These are phyloP conservation scores for Hemicentrotus pulcherrimus DNA, from an alignment of 35 echinoderm and acorn worm species.

Conservation along the genomic window DNA sequence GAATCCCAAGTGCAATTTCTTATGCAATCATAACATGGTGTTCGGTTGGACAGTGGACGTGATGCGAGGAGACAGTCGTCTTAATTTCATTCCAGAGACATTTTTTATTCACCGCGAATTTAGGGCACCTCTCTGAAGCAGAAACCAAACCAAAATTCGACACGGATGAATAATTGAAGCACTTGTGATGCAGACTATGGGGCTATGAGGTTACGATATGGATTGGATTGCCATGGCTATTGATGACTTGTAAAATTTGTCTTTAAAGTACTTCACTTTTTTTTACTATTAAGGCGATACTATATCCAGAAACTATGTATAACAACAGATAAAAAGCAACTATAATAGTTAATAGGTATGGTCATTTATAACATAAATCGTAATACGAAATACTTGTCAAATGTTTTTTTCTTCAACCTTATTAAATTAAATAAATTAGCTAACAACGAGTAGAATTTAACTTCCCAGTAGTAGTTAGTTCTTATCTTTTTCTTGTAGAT, in stretches of 20 bases:
- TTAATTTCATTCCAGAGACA: background rate
- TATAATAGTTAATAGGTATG: too few relatives aligned
- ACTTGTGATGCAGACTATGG: background rate
- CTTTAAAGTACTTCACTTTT: background rate
- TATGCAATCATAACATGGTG: background rate
- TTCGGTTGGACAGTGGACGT: background rate
- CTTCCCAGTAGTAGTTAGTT: too few relatives aligned
- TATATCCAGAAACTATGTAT: too few relatives aligned
- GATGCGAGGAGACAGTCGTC: background rate
- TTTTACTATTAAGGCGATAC: background rate
- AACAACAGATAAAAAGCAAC: too few relatives aligned
- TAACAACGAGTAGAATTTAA: too few relatives aligned
- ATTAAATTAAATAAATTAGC: too few relatives aligned
- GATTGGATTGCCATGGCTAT: background rate
- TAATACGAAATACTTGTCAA: too few relatives aligned
- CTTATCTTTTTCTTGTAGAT: too few relatives aligned
- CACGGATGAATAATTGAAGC: background rate
- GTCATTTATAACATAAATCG: too few relatives aligned
- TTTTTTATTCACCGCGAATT: background rate
- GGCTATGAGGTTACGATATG: background rate
- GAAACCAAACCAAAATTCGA: background rate
- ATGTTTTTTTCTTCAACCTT: too few relatives aligned
- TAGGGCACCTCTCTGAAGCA: background rate
- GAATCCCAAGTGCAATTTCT: constrained; percentile 3
- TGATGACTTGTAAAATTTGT: background rate